Evolutionary conservation across 2,797 vertebrate genomes (phyloP).

Genomic region (Numenius phaeopus): DNA sequence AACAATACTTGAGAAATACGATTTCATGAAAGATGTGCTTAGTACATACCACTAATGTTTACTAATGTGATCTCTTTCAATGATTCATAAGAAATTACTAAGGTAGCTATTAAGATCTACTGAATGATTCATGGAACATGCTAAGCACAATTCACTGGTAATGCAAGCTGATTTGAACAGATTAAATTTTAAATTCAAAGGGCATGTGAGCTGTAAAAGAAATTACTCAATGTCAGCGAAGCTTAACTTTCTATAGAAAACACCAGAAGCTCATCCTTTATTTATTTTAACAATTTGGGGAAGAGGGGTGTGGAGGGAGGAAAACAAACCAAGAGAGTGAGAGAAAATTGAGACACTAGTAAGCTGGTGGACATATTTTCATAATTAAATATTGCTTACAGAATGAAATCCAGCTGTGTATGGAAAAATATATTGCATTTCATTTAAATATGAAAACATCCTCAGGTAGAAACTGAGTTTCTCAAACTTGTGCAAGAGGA

Average conservation of each 20-base stretch:
- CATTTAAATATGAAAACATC: not conserved
- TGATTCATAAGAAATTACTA: slow-evolving; percentile 78
- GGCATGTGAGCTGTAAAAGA: slow-evolving; percentile 54
- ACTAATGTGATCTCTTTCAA: slow-evolving; percentile 67
- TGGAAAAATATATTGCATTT: not conserved
- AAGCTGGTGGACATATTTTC: not conserved
- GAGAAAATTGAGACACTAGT: not conserved
- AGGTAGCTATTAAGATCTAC: slow-evolving; percentile 66
- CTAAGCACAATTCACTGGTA: slow-evolving; percentile 62
- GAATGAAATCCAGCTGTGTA: not conserved
- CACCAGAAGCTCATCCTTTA: slow-evolving; percentile 57
- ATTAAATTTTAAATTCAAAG: slow-evolving; percentile 74
- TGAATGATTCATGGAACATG: slow-evolving; percentile 78
- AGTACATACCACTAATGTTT: slow-evolving; percentile 46
- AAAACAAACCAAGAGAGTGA: not conserved
- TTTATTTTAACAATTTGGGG: slow-evolving; percentile 26
- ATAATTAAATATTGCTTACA: not conserved
- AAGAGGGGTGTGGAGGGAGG: not conserved
- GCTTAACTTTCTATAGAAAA: slow-evolving; percentile 57
- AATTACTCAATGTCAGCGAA: slow-evolving; percentile 68
- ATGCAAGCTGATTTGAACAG: slow-evolving; percentile 71
- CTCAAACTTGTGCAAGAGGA: not conserved
- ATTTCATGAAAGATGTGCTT: slow-evolving; percentile 22
- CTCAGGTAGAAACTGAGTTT: not conserved
- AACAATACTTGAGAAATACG: not conserved